Conservation (phyloP, 2,113 vertebrate genomes). For the Anhinga anhinga region DNA sequence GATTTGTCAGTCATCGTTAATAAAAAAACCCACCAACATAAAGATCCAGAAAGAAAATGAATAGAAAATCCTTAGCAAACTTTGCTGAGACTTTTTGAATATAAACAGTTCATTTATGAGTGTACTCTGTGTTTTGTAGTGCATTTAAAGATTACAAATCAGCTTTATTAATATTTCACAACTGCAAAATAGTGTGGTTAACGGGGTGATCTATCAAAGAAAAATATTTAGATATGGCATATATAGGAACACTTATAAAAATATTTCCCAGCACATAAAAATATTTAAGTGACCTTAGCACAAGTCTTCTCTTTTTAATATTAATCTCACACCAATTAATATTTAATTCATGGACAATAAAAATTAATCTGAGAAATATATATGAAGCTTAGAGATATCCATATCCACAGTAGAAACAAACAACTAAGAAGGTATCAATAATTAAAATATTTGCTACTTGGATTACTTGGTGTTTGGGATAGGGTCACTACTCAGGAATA, state of each 20-base stretch:
- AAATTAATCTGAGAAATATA: neutral
- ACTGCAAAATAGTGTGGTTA: neutral
- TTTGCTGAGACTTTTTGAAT: neutral
- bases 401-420: neutral
- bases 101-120: neutral
- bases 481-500: neutral
- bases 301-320: neutral
- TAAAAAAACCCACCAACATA: neutral
- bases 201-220: neutral
- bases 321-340: neutral
- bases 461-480: neutral
- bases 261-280: neutral
- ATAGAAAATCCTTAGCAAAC: neutral
- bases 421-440: neutral
- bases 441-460: neutral
- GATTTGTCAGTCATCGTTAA: neutral
- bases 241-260: neutral
- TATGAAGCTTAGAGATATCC: neutral
- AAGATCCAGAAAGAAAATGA: neutral
- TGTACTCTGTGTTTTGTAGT: neutral
- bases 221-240: neutral
- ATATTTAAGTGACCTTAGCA: fast-evolving
- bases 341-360: neutral
- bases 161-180: neutral
- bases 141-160: neutral